These are phyloP conservation scores for Lathamus discolor DNA, from an alignment of 2,113 vertebrate genomes.

Conservation along the genomic window DNA sequence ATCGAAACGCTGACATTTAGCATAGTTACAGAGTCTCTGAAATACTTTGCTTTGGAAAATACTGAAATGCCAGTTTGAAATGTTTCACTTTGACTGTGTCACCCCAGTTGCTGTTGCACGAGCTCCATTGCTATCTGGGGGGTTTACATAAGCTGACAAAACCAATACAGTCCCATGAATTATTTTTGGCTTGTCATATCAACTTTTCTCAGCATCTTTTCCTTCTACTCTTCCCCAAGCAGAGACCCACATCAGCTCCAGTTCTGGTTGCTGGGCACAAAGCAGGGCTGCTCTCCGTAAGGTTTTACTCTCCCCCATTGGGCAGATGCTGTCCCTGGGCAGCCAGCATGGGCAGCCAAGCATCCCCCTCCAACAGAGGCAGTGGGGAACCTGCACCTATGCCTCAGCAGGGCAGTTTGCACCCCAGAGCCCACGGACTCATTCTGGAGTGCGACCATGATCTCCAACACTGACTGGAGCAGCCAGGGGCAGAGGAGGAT, in stretches of 20 bases:
- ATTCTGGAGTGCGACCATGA: accelerated
- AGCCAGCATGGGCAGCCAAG: neutral
- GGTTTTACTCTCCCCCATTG: neutral
- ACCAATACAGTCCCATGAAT: neutral
- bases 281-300: neutral
- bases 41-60: constrained; percentile 7
- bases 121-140: neutral
- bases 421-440: accelerated
- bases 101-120: accelerated
- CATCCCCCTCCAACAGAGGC: neutral
- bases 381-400: neutral
- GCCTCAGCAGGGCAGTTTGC: accelerated
- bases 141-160: neutral
- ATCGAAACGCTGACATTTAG: neutral
- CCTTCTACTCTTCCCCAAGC: neutral
- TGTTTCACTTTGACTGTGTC: neutral
- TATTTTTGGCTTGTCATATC: neutral
- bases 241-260: neutral
- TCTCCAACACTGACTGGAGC: accelerated
- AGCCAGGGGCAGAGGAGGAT: neutral
- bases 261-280: neutral
- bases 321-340: neutral
- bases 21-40: neutral
- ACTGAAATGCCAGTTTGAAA: neutral
- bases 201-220: neutral